Evolutionary conservation across 2,888 invertebrate genomes (phyloP).

Genomic region (Oeneis ivallda): DNA sequence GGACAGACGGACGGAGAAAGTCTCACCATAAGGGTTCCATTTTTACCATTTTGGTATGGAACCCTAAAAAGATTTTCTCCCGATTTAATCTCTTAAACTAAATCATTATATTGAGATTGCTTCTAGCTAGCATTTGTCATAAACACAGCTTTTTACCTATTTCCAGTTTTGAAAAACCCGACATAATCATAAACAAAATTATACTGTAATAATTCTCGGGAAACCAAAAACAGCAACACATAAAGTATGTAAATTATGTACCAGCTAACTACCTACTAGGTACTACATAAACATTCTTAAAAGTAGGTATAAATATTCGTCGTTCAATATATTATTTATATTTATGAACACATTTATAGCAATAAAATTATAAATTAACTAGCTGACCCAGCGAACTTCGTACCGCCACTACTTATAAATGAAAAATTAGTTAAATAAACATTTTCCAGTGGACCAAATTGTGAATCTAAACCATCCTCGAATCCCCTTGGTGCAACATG

Average conservation of each 20-base stretch:
- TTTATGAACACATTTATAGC: no score
- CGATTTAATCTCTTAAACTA: background rate
- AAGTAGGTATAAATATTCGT: background rate
- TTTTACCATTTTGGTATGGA: no score
- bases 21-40: no score
- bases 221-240: background rate
- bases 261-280: background rate
- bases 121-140: background rate
- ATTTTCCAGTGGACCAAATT: no score
- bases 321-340: background rate
- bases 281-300: background rate
- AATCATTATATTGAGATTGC: background rate
- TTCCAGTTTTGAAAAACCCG: slow-evolving; percentile 6
- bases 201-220: background rate
- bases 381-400: no score
- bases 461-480: no score
- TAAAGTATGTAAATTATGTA: slow-evolving; percentile 7
- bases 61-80: background rate
- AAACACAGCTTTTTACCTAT: slow-evolving; percentile 1
- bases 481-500: no score
- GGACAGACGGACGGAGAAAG: no score
- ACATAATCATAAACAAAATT: slow-evolving; percentile 6
- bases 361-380: no score
- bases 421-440: no score
- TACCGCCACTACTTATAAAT: no score